These are phyloP conservation scores for Mycetomoellerius zeteki DNA, from an alignment of 1,140 invertebrate species.

Conservation along the genomic window DNA sequence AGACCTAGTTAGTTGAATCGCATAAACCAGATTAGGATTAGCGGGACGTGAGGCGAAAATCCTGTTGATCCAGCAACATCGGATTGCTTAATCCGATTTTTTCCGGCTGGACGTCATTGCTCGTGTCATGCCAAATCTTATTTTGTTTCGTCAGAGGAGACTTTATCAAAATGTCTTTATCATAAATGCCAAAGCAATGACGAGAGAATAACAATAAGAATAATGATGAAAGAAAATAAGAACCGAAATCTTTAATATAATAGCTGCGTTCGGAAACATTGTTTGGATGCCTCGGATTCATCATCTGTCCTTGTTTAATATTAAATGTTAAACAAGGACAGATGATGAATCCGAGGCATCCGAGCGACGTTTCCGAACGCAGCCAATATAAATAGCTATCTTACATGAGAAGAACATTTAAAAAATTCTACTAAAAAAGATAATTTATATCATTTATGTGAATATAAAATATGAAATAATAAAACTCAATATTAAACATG, in stretches of 20 bases:
- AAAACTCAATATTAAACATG: neutral
- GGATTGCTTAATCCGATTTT: conserved; percentile 71
- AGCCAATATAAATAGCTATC: neutral
- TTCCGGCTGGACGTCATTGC: conserved; percentile 59
- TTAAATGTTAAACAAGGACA: too few species aligned
- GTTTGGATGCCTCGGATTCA: too few species aligned
- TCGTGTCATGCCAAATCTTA: conserved; percentile 54
- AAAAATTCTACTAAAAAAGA: neutral
- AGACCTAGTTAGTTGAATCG: conserved; percentile 58
- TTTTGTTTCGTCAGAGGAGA: conserved; percentile 38
- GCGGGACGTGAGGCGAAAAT: conserved; percentile 64
- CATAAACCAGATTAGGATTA: conserved; percentile 75
- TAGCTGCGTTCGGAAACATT: too few species aligned
- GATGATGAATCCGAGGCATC: too few species aligned
- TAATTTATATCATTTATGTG: neutral
- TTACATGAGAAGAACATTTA: neutral
- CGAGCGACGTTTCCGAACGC: too few species aligned
- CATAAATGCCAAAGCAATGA: neutral
- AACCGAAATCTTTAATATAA: neutral
- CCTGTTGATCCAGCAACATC: conserved; percentile 54
- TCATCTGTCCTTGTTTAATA: too few species aligned
- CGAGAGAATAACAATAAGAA: neutral
- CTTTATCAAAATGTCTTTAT: conserved; percentile 34
- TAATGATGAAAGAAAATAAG: neutral
- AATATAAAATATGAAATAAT: conserved; percentile 1